phyloP scores from a whole-genome alignment of 2,797 vertebrate genomes.

The Setipinna tenuifilis region DNA sequence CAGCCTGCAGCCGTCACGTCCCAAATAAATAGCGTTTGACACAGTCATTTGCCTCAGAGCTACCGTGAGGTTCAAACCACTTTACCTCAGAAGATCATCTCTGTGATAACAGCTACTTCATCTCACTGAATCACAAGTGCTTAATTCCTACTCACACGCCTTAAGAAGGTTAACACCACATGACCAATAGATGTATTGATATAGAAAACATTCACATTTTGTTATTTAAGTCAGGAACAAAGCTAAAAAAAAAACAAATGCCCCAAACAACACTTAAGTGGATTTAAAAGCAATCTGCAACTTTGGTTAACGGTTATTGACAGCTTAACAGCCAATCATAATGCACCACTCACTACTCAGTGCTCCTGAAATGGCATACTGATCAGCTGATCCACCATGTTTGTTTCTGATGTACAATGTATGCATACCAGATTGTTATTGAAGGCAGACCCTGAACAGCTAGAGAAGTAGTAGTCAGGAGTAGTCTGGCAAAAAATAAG shows the following conservation, averaged over 20 bases:
- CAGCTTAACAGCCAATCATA: neutral
- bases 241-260: neutral
- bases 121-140: conserved; percentile 82
- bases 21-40: conserved; percentile 99
- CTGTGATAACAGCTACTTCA: conserved; percentile 99
- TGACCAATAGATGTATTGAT: conserved; percentile 78
- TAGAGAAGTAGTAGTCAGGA: too few species aligned
- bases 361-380: too few species aligned
- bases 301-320: neutral
- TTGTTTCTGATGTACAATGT: too few species aligned
- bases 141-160: conserved; percentile 92
- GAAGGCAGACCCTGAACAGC: too few species aligned
- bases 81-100: conserved; percentile 99
- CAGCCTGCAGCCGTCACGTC: conserved; percentile 91
- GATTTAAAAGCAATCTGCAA: neutral
- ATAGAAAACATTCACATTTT: conserved; percentile 75
- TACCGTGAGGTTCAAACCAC: conserved; percentile 93
- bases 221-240: conserved; percentile 35
- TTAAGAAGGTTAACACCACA: conserved; percentile 97
- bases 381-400: too few species aligned
- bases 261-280: neutral
- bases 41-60: conserved; percentile 99
- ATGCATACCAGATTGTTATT: too few species aligned
- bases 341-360: neutral
- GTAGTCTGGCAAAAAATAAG: too few species aligned